Conservation (phyloP, 2,113 vertebrate species). For the Protobothrops flavoviridis region DNA sequence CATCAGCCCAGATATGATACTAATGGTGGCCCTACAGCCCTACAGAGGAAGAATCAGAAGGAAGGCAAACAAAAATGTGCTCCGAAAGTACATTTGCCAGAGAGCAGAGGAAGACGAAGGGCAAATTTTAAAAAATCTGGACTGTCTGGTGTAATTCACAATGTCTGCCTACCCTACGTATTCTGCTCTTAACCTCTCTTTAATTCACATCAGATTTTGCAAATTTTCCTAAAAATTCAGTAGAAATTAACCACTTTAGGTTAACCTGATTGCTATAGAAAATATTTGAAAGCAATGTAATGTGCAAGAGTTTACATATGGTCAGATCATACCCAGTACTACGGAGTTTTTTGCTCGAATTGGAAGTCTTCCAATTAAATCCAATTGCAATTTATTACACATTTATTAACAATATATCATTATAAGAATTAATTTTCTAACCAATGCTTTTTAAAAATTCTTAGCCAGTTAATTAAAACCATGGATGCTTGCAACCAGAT, state of each 20-base stretch:
- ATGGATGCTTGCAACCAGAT: slow-evolving; percentile 69
- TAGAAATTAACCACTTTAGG: slow-evolving; percentile 53
- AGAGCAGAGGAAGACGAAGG: not conserved
- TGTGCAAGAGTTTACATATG: not conserved
- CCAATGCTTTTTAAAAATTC: slow-evolving; percentile 67
- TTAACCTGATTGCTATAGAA: not conserved
- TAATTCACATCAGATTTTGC: slow-evolving; percentile 25
- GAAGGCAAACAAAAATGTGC: not conserved
- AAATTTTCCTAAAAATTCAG: not conserved
- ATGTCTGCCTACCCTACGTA: not conserved
- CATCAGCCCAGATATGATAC: not conserved
- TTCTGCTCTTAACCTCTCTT: slow-evolving; percentile 47
- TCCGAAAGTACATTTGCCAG: not conserved
- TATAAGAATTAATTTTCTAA: slow-evolving; percentile 63
- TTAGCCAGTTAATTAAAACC: slow-evolving; percentile 71
- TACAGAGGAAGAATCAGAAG: not conserved
- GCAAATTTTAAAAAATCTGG: not conserved
- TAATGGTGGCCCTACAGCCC: not conserved
- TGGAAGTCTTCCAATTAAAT: slow-evolving; percentile 71
- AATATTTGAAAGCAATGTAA: not conserved
- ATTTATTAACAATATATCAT: slow-evolving; percentile 66
- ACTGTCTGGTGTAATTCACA: not conserved
- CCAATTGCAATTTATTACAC: slow-evolving; percentile 52
- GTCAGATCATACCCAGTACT: not conserved
- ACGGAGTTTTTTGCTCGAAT: slow-evolving; percentile 37